Percentiles rank a stretch among this genome's conserved stretches.
Conservation (phyloP, 2,888 invertebrate species). For the Megaustenia siamemsis region DNA sequence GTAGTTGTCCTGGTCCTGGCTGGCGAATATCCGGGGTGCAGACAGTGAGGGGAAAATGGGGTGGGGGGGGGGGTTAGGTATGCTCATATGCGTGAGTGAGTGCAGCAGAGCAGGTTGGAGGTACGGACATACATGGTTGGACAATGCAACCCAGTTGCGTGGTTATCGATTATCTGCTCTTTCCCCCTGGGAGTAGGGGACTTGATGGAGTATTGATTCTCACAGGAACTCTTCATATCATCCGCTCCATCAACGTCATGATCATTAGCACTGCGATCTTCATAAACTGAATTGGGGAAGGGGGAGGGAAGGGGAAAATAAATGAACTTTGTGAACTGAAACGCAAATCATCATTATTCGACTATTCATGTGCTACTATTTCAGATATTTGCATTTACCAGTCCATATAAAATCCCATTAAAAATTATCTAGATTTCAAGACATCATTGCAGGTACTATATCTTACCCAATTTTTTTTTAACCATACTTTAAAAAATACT, state of each 20-base stretch:
- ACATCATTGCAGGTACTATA: too few relatives aligned
- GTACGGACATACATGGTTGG: not conserved
- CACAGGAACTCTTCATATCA: not conserved
- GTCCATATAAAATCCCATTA: too few relatives aligned
- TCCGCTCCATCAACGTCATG: not conserved
- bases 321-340: too few relatives aligned
- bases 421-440: too few relatives aligned
- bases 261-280: not conserved
- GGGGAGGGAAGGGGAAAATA: too few relatives aligned
- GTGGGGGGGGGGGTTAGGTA: not conserved
- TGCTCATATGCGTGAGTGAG: not conserved
- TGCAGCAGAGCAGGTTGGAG: not conserved
- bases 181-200: not conserved
- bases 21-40: not conserved
- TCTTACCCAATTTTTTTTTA: too few relatives aligned
- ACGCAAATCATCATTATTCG: too few relatives aligned
- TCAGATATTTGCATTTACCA: too few relatives aligned
- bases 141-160: not conserved
- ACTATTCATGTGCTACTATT: too few relatives aligned
- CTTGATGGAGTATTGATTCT: slow-evolving; percentile 1
- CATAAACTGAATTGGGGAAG: too few relatives aligned
- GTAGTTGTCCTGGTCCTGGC: not conserved
- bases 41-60: too few relatives aligned
- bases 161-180: not conserved
- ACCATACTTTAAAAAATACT: too few relatives aligned